These are phyloP conservation scores for Anolis apletophallus DNA, from an alignment of 2,797 vertebrate species.

Conservation along the genomic window DNA sequence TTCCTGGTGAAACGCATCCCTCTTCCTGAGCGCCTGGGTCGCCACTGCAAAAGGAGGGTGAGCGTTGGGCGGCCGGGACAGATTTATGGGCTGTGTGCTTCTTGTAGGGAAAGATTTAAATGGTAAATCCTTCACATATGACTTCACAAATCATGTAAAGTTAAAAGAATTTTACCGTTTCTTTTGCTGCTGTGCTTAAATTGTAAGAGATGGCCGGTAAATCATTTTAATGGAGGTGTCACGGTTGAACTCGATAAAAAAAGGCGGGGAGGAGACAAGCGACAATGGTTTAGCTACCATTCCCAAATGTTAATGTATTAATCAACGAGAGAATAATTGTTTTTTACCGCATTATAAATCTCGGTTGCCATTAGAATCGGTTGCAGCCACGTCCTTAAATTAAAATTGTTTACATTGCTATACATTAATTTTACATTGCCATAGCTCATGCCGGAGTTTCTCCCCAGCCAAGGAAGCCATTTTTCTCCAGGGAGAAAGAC, in stretches of 20 bases:
- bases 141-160: conserved; percentile 92
- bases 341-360: conserved; percentile 80
- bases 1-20: conserved; percentile 85
- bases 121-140: conserved; percentile 92
- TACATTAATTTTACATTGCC: conserved; percentile 70
- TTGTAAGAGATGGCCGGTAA: conserved; percentile 86
- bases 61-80: conserved; percentile 64
- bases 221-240: conserved; percentile 91
- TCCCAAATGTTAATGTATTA: conserved; percentile 87
- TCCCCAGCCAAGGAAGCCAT: conserved; percentile 66
- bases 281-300: conserved; percentile 82
- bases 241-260: conserved; percentile 75
- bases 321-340: conserved; percentile 85
- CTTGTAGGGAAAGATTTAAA: conserved; percentile 93
- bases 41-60: conserved; percentile 47
- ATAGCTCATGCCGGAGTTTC: conserved; percentile 73
- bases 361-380: conserved; percentile 78
- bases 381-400: conserved; percentile 78
- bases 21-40: conserved; percentile 75
- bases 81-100: conserved; percentile 89
- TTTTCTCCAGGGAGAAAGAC: conserved; percentile 60
- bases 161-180: conserved; percentile 91
- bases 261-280: conserved; percentile 43
- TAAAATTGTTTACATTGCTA: conserved; percentile 83
- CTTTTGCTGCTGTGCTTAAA: conserved; percentile 88